Evolutionary conservation across 1,140 invertebrate species (phyloP).

Genomic region (Sesamia nonagrioides): DNA sequence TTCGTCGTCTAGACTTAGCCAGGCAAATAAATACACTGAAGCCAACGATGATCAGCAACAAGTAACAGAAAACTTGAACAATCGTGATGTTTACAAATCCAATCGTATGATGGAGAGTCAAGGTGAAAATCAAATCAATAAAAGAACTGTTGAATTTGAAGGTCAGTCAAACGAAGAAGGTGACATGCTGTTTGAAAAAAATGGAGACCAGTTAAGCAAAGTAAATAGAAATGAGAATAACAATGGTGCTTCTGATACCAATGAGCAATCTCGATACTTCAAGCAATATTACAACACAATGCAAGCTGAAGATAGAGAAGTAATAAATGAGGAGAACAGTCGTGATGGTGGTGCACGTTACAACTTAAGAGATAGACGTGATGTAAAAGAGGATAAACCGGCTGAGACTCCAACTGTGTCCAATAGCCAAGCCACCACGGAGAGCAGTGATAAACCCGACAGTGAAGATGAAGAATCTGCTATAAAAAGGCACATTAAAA

Average conservation of each 20-base stretch:
- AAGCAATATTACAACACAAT: slow-evolving; percentile 56
- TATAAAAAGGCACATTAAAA: slow-evolving; percentile 78
- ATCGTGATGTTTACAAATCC: slow-evolving; percentile 44
- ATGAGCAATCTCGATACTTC: slow-evolving; percentile 50
- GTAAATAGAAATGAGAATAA: slow-evolving; percentile 54
- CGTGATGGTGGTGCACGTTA: slow-evolving; percentile 35
- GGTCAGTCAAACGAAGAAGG: slow-evolving; percentile 47
- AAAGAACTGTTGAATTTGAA: slow-evolving; percentile 49
- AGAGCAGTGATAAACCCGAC: slow-evolving; percentile 42
- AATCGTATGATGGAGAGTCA: slow-evolving; percentile 24
- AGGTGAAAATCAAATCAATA: slow-evolving; percentile 46
- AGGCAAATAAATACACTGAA: slow-evolving; percentile 50
- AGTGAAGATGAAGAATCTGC: slow-evolving; percentile 72
- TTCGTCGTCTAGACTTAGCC: not conserved
- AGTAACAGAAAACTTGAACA: slow-evolving; percentile 40
- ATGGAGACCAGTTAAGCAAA: slow-evolving; percentile 52
- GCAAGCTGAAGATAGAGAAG: slow-evolving; percentile 52
- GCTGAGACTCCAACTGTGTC: slow-evolving; percentile 42
- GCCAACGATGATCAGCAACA: slow-evolving; percentile 53
- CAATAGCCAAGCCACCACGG: slow-evolving; percentile 51
- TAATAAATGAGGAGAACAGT: slow-evolving; percentile 46
- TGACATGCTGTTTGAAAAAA: slow-evolving; percentile 59
- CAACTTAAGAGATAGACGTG: slow-evolving; percentile 66
- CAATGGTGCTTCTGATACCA: slow-evolving; percentile 49
- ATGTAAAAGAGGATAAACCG: slow-evolving; percentile 55